These are phyloP conservation scores for Heteromormyrus szaboi DNA, from an alignment of 2,797 vertebrate species.

Conservation along the genomic window DNA sequence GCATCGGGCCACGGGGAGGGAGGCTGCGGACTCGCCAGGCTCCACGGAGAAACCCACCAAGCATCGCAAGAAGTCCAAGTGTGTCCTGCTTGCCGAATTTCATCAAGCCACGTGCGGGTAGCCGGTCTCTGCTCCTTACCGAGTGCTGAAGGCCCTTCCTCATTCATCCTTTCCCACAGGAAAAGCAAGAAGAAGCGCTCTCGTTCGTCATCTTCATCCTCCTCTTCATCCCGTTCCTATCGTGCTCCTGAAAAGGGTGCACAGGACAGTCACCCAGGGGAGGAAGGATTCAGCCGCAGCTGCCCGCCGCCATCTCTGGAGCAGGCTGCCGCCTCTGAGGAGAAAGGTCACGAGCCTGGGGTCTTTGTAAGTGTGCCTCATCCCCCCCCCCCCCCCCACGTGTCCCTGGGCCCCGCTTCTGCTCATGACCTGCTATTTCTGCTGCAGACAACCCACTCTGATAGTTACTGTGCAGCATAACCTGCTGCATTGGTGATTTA, in stretches of 20 bases:
- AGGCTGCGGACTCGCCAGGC: constrained; percentile 84
- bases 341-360: constrained; percentile 55
- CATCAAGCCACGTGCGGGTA: neutral
- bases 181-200: constrained; percentile 91
- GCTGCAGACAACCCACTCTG: neutral
- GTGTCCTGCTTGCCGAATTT: constrained; percentile 23
- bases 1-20: constrained; percentile 79
- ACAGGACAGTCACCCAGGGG: constrained; percentile 72
- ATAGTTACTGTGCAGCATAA: neutral
- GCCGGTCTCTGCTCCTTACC: neutral
- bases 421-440: neutral
- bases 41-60: constrained; percentile 89
- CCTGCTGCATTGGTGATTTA: neutral
- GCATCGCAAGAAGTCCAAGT: constrained; percentile 91
- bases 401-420: neutral
- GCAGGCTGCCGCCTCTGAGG: constrained; percentile 43
- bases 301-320: constrained; percentile 66
- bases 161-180: constrained; percentile 50
- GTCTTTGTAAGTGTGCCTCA: constrained; percentile 79
- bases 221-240: constrained; percentile 76
- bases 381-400: too few species aligned
- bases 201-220: constrained; percentile 86
- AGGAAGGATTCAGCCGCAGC: constrained; percentile 70
- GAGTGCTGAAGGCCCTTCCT: neutral
- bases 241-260: constrained; percentile 55